Evolutionary conservation across 2,113 vertebrate genomes (phyloP), one percentile per base, ranked within the genome.

Genomic region (Falcunculus frontatus): DNA sequence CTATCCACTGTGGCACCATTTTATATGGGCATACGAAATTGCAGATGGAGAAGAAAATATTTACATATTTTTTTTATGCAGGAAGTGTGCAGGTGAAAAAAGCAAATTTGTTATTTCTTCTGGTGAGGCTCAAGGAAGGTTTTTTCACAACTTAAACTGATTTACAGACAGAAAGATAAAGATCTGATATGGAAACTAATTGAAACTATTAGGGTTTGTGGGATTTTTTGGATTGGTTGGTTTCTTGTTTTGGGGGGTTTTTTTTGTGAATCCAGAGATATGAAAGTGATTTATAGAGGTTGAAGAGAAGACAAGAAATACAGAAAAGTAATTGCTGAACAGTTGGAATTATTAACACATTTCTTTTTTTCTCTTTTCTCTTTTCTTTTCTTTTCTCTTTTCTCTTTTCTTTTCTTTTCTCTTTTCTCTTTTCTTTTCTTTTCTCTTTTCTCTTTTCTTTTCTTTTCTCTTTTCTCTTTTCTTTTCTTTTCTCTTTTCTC

Each of bases 381-480:
- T 7, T 47, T 13, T 14, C 6, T 21, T 22, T 6, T 22, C 3
- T 9, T 41, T 7, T 16, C 5, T n/a, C n/a, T n/a, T n/a, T n/a
- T n/a, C 9, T 6, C 3, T 56, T 73, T 4, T 10, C 3, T 5
- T 25, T 8, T 22, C 4, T 9, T 35, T 18, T 10, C 3, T 29
- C 22, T n/a, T n/a, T n/a, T n/a, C 3, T 9, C 1, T 13, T 41
- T 6, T 5, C 2, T 6, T 35, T 20, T 6, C 5, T 22, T 11
- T 4, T 16, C 6, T 6, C 10, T n/a, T n/a, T n/a, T n/a, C 8
- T 12, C 6, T 7, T 33, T 9, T 21, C 3, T 3, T 9, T 11
- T 20, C 7, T 19, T 10, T 4, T 6, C 9, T 30, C 22, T 5
- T 14, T 11, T 6, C 12, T 14, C 10, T 16, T 12, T 7, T 53